Percentiles rank a stretch among this genome's conserved stretches.
Evolutionary conservation across 2,113 vertebrate species (phyloP).

Genomic region (Anser cygnoides): DNA sequence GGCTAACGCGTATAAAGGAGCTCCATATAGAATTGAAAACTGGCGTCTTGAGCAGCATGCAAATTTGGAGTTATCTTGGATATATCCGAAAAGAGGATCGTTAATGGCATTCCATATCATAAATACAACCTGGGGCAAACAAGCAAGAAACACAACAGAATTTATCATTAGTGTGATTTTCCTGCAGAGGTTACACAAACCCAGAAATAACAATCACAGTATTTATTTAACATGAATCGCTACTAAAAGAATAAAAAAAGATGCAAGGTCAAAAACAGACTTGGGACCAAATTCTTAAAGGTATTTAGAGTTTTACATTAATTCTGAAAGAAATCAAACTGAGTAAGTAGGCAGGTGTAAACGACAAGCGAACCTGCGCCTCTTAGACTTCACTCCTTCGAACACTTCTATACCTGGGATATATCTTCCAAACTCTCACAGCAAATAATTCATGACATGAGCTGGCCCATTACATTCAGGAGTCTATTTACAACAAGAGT

Average conservation of each 20-base stretch:
- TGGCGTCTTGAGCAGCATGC: slow-evolving; percentile 76
- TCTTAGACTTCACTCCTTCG: background rate
- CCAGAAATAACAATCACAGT: background rate
- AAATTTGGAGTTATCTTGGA: slow-evolving; percentile 82
- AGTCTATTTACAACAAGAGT: background rate
- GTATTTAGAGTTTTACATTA: background rate
- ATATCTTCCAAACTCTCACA: background rate
- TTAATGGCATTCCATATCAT: slow-evolving; percentile 92
- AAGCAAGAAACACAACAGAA: background rate
- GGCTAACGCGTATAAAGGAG: slow-evolving; percentile 80
- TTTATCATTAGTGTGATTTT: background rate
- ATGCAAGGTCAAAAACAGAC: background rate
- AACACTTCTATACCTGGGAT: background rate
- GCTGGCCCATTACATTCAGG: background rate
- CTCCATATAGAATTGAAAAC: slow-evolving; percentile 83
- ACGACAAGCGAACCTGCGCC: accelerated
- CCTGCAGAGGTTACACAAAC: background rate
- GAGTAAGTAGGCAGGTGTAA: background rate
- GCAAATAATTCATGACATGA: slow-evolving; percentile 1
- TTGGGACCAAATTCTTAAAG: background rate
- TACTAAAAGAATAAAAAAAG: background rate
- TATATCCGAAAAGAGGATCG: slow-evolving; percentile 87
- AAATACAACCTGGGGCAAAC: slow-evolving; percentile 80
- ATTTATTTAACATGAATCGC: background rate
- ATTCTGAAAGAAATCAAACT: background rate